phyloP scores from a whole-genome alignment of 1,140 invertebrate species.

The Thrips palmi region DNA sequence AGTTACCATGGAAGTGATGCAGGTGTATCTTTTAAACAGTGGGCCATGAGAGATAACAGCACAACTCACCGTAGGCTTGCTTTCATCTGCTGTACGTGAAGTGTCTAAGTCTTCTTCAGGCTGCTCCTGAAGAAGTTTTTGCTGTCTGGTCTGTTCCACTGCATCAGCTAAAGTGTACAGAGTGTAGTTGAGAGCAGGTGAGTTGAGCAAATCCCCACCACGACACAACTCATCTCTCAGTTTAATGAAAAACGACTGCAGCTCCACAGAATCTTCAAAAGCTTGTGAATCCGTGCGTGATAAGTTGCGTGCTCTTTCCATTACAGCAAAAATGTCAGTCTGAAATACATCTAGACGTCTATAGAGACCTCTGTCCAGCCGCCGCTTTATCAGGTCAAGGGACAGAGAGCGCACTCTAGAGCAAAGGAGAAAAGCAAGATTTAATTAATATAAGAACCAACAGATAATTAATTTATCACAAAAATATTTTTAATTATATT shows the following conservation, averaged over 20 bases:
- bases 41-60: neutral
- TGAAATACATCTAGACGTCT: slow-evolving; percentile 87
- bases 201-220: slow-evolving; percentile 60
- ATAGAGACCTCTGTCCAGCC: slow-evolving; percentile 74
- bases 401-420: slow-evolving; percentile 56
- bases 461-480: slow-evolving; percentile 1
- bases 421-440: slow-evolving; percentile 13
- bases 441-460: slow-evolving; percentile 7
- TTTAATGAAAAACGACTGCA: slow-evolving; percentile 82
- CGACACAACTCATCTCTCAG: slow-evolving; percentile 48
- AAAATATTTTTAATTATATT: slow-evolving; percentile 10
- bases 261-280: slow-evolving; percentile 86
- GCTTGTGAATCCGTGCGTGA: slow-evolving; percentile 83
- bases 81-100: slow-evolving; percentile 6
- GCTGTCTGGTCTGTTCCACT: slow-evolving; percentile 15
- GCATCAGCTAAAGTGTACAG: slow-evolving; percentile 48
- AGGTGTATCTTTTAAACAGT: too few species aligned
- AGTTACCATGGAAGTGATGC: too few species aligned
- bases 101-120: slow-evolving; percentile 21
- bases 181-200: slow-evolving; percentile 70
- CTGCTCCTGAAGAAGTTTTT: slow-evolving; percentile 16
- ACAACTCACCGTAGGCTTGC: slow-evolving; percentile 4
- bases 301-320: slow-evolving; percentile 71
- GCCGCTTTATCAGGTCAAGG: slow-evolving; percentile 65
- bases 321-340: slow-evolving; percentile 87